Conservation (phyloP, 2,888 invertebrate genomes). For the Brachyptera risi region DNA sequence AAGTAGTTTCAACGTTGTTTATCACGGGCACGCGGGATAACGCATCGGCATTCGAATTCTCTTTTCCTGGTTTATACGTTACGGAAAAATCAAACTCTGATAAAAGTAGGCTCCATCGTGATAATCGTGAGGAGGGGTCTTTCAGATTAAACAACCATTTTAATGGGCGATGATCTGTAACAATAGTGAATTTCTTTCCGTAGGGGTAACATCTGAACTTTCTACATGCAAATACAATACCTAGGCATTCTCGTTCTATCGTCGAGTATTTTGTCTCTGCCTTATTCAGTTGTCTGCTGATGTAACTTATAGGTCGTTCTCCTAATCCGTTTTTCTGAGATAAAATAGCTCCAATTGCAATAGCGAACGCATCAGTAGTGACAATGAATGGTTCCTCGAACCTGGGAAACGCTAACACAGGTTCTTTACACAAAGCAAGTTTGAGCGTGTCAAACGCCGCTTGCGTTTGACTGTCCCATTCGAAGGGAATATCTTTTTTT, state of each 20-base stretch:
- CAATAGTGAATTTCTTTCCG: conserved; percentile 26
- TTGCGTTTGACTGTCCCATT: background rate
- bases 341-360: conserved; percentile 28
- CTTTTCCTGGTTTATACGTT: background rate
- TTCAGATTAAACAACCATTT: conserved; percentile 21
- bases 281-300: conserved; percentile 11
- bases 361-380: conserved; percentile 26
- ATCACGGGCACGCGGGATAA: background rate
- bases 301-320: conserved; percentile 27
- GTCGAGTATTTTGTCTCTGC: conserved; percentile 19
- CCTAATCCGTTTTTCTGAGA: conserved; percentile 11
- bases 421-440: background rate
- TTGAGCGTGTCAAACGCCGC: background rate
- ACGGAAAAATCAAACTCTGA: background rate
- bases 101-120: background rate
- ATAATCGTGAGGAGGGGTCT: background rate
- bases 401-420: background rate
- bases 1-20: background rate
- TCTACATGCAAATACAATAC: conserved; percentile 15
- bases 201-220: conserved; percentile 28
- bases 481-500: background rate
- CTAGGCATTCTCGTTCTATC: conserved; percentile 27
- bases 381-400: background rate
- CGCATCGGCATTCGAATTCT: background rate
- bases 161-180: conserved; percentile 23